Evolutionary conservation across 2,797 vertebrate genomes (phyloP).

Genomic region (Hippoglossus hippoglossus): DNA sequence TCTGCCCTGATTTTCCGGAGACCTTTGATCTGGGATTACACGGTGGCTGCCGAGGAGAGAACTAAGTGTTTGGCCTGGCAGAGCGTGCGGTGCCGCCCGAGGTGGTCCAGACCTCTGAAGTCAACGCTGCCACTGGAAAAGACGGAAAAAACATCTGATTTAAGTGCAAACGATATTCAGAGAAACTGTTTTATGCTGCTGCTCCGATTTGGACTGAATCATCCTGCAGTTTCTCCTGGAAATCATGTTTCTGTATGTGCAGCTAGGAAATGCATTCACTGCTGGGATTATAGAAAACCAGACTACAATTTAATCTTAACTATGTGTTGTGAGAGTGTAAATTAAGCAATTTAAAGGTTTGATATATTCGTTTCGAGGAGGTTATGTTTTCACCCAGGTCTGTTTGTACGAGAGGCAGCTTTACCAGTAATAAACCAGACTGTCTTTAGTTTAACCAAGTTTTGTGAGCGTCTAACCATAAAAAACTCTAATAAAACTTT

Average conservation of each 20-base stretch:
- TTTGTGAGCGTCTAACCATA: no score
- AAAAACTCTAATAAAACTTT: no score
- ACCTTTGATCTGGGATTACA: conserved; percentile 79
- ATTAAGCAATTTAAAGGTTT: no score
- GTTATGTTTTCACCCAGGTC: no score
- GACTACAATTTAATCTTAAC: not conserved
- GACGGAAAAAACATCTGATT: conserved; percentile 5
- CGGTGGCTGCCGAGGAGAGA: conserved; percentile 50
- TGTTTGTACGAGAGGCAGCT: no score
- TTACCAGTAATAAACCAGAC: no score
- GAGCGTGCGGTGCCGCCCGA: conserved; percentile 48
- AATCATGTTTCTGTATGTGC: not conserved
- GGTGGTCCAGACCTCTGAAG: conserved; percentile 57
- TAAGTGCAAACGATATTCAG: conserved; percentile 17
- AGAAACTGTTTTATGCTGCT: not conserved
- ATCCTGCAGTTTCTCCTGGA: not conserved
- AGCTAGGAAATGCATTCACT: not conserved
- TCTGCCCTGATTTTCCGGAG: conserved; percentile 54
- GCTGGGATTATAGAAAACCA: no score
- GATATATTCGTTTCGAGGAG: no score
- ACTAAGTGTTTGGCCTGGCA: conserved; percentile 50
- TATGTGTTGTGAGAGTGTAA: no score
- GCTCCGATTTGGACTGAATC: not conserved
- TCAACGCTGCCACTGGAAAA: conserved; percentile 33
- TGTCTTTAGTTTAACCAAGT: no score